Percentiles rank a stretch among this genome's conserved stretches.
These are phyloP conservation scores for Charanyca ferruginea DNA, from an alignment of 2,888 invertebrate species.

Conservation along the genomic window DNA sequence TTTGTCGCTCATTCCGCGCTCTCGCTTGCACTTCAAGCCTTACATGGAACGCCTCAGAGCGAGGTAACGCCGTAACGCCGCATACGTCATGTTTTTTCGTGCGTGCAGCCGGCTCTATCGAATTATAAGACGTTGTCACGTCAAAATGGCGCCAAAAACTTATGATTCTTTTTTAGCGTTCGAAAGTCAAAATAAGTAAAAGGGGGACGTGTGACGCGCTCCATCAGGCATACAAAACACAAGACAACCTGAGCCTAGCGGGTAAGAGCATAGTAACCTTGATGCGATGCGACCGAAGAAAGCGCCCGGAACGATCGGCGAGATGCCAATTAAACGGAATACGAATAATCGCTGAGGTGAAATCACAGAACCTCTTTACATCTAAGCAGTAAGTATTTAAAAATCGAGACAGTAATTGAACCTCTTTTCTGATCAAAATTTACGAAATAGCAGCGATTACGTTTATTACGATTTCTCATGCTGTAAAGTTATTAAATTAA, in stretches of 20 bases:
- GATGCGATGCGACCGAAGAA: constrained; percentile 85
- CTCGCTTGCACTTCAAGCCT: too few relatives aligned
- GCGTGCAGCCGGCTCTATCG: too few relatives aligned
- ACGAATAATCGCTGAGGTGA: constrained; percentile 77
- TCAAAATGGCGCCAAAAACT: too few relatives aligned
- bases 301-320: constrained; percentile 80
- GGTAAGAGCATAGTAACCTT: constrained; percentile 85
- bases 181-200: constrained; percentile 71
- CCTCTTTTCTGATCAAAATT: constrained; percentile 19
- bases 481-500: constrained; percentile 47
- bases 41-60: too few relatives aligned
- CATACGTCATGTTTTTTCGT: too few relatives aligned
- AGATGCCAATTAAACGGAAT: constrained; percentile 81
- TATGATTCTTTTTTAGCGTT: too few relatives aligned
- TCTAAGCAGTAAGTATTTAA: constrained; percentile 46
- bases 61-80: too few relatives aligned
- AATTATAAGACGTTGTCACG: too few relatives aligned
- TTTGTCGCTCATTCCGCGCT: too few relatives aligned
- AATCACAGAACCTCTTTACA: constrained; percentile 68
- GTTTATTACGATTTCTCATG: constrained; percentile 33
- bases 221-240: constrained; percentile 71
- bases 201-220: constrained; percentile 70
- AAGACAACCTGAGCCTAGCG: constrained; percentile 65
- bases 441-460: constrained; percentile 43
- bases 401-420: constrained; percentile 30